Base-by-base conservation (phyloP, 2,113 vertebrate genomes). In the Ageneiosus marmoratus region DNA sequence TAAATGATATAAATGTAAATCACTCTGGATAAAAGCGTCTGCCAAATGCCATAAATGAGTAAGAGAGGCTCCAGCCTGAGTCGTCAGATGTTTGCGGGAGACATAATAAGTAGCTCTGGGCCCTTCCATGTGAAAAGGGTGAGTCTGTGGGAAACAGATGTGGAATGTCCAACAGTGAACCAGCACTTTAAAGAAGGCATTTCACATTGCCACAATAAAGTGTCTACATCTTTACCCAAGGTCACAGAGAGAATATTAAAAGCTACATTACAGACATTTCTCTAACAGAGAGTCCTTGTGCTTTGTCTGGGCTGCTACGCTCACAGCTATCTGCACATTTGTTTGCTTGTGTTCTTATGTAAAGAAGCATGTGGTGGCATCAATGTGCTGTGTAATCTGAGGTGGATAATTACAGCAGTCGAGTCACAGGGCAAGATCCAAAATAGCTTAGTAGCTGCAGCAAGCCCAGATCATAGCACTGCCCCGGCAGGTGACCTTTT, bases 121-220 rank as follows among this genome's bases (percentile, higher is more conserved):
- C 41, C 44, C 8, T 75, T 82, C 51, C 20, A 18, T 50, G 70
- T 20, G 72, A 73, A 34, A 69, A 63, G 44, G 79, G 86, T 0
- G 63, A 85, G 84, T 87, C 86, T 87, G 53, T 77, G 62, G 79
- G 87, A 87, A 79, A 74, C 83, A 60, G 60, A 84, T 84, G 86
- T 89, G 91, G 91, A 91, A 93, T 91, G 88, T 89, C n/a, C 81
- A 69, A 75, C 80, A 80, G 86, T 53, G 22, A 80, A 79, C 73
- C 69, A 78, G 32, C n/a, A 60, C 84, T 87, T 86, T 80, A 82
- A 86, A 83, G 74, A 22, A 24, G 69, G 87, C 50, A 60, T 77
- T 81, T 55, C 20, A 12, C 12, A 46, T 1, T 2, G 11, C 10
- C 46, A 15, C 12, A 29, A 27, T 29, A 63, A 46, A 75, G 20